Evolutionary conservation across 2,797 vertebrate genomes (phyloP).

Genomic region (Argya squamiceps): DNA sequence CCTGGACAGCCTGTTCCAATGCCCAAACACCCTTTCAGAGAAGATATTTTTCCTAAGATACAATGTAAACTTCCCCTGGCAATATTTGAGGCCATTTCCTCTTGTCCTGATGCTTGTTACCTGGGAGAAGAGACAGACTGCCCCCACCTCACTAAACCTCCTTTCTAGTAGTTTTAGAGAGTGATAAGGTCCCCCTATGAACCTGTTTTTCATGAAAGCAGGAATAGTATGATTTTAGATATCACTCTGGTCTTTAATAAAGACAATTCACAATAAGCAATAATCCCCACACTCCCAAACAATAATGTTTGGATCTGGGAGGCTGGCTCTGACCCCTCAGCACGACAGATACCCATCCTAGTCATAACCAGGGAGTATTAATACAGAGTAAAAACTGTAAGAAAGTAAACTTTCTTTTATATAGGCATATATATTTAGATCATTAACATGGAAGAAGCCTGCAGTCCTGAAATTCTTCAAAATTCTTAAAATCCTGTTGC

Average conservation of each 20-base stretch:
- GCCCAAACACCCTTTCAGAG: neutral
- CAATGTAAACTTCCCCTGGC: neutral
- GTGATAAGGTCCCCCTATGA: neutral
- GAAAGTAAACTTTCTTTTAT: neutral
- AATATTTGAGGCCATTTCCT: neutral
- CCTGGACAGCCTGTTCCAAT: neutral
- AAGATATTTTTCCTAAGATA: neutral
- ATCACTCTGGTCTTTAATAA: neutral
- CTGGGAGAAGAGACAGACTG: neutral
- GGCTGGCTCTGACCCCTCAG: neutral
- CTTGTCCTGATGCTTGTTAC: neutral
- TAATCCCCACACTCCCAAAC: neutral
- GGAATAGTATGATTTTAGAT: neutral
- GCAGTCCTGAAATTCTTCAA: neutral
- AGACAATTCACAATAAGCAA: neutral
- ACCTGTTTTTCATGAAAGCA: neutral
- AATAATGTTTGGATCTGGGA: neutral
- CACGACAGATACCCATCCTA: fast-evolving
- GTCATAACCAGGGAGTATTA: neutral
- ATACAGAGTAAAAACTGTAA: neutral
- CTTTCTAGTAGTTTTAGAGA: neutral
- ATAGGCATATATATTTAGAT: neutral
- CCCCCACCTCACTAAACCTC: neutral
- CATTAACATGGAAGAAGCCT: neutral
- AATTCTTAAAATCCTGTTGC: neutral